These are phyloP conservation scores for Zonotrichia leucophrys DNA, from an alignment of 2,113 vertebrate species.

Conservation along the genomic window DNA sequence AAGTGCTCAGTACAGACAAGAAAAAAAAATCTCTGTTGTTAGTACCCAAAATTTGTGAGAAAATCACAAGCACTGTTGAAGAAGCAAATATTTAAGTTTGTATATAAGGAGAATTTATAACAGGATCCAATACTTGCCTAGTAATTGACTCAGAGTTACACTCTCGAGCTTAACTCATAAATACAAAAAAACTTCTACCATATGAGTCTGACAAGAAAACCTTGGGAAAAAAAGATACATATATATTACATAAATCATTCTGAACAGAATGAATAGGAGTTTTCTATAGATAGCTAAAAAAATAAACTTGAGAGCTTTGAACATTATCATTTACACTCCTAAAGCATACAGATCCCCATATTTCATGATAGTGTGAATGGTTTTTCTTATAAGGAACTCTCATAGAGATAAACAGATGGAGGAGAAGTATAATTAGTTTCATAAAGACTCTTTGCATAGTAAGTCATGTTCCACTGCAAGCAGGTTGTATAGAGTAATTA, in stretches of 20 bases:
- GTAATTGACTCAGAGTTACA: neutral
- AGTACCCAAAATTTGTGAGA: neutral
- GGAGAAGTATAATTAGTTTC: neutral
- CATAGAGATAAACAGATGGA: neutral
- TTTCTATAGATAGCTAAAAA: neutral
- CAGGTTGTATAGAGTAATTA: neutral
- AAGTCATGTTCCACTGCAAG: neutral
- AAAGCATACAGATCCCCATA: neutral
- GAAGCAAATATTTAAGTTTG: neutral
- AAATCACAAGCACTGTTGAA: neutral
- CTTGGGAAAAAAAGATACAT: neutral
- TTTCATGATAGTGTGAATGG: neutral
- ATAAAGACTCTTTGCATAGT: neutral
- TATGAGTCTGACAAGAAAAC: neutral
- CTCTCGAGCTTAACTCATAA: neutral
- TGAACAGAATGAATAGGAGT: neutral
- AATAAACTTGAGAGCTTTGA: neutral
- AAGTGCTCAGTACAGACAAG: neutral
- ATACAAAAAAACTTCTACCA: neutral
- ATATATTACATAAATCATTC: neutral
- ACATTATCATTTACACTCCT: neutral
- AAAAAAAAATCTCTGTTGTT: neutral
- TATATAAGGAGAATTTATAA: neutral
- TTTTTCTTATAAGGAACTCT: neutral
- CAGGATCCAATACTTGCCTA: fast-evolving